Conservation (phyloP, 2,113 vertebrate species). For the Beaufortia kweichowensis region DNA sequence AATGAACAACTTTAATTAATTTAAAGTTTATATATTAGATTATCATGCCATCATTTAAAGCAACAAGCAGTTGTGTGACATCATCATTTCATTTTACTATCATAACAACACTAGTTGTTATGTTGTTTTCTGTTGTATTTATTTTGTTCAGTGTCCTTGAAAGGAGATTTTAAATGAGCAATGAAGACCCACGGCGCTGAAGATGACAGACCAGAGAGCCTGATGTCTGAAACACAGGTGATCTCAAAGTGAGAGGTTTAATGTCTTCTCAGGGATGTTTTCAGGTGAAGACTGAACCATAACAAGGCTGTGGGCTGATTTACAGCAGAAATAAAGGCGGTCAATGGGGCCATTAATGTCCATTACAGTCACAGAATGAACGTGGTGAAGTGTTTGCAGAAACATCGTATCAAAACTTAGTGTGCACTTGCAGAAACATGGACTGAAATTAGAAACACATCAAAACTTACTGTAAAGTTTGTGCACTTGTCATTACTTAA, state of each 20-base stretch:
- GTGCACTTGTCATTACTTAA: no score
- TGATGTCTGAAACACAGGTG: not conserved
- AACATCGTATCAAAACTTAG: not conserved
- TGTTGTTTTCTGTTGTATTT: not conserved
- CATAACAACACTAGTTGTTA: not conserved
- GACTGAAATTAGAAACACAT: no score
- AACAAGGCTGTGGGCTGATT: not conserved
- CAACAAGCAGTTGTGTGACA: not conserved
- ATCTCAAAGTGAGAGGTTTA: not conserved
- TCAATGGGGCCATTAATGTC: not conserved
- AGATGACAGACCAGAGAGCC: not conserved
- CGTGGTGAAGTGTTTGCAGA: not conserved
- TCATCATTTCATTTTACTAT: not conserved
- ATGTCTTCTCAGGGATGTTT: not conserved
- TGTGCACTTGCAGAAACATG: no score
- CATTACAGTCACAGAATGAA: not conserved
- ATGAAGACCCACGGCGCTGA: not conserved
- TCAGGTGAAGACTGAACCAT: not conserved
- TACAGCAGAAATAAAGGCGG: slow-evolving; percentile 1
- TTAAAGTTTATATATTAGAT: no score
- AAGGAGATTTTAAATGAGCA: not conserved
- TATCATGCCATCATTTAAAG: no score
- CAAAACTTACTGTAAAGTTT: not conserved
- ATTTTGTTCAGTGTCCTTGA: not conserved
- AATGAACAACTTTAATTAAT: no score